Evolutionary conservation across 2,113 vertebrate genomes (phyloP).

Genomic region (Pardalotus punctatus): DNA sequence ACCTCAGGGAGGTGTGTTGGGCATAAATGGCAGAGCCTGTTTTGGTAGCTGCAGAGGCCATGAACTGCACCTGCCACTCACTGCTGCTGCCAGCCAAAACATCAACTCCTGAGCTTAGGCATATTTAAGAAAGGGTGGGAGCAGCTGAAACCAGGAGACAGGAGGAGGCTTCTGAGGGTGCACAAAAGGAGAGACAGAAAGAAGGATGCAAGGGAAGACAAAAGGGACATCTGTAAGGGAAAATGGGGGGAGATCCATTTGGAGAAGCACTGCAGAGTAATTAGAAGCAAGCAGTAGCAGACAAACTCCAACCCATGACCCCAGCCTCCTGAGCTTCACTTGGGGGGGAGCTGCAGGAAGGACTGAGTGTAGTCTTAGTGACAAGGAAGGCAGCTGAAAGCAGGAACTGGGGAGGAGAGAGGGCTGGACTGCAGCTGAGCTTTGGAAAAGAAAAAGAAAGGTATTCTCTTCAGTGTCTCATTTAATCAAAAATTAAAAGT

Average conservation of each 20-base stretch:
- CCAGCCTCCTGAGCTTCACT: background rate
- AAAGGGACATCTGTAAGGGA: background rate
- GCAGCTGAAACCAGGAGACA: background rate
- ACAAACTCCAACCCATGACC: fast-evolving
- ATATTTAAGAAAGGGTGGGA: background rate
- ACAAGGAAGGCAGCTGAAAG: background rate
- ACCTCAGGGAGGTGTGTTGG: background rate
- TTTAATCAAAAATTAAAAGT: background rate
- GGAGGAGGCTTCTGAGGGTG: background rate
- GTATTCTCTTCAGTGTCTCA: background rate
- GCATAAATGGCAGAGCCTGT: background rate
- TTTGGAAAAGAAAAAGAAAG: background rate
- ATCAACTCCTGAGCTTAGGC: background rate
- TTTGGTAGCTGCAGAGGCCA: background rate
- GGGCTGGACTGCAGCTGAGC: background rate
- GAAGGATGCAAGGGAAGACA: background rate
- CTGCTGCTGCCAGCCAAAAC: background rate
- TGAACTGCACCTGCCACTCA: background rate
- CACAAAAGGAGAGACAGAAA: background rate
- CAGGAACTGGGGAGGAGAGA: background rate
- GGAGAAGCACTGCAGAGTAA: background rate
- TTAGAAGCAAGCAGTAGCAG: background rate
- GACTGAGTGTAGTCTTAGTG: background rate
- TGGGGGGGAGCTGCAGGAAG: background rate
- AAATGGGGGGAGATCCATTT: fast-evolving